Conservation (phyloP, 2,113 vertebrate genomes). For the Eclectus roratus region DNA sequence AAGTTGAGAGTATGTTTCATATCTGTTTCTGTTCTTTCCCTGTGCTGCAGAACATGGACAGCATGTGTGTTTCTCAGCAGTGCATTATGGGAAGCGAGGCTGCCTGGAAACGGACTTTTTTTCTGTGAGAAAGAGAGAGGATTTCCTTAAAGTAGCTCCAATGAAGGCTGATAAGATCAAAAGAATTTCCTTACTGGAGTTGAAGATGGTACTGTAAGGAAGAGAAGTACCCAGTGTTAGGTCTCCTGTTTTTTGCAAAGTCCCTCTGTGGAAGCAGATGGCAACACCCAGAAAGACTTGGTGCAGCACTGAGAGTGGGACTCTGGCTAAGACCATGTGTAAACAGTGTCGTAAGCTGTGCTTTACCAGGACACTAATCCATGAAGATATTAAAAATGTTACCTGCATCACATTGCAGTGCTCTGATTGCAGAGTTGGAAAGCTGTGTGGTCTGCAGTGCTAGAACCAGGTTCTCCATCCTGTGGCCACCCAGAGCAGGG, state of each 20-base stretch:
- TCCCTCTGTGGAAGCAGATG: neutral
- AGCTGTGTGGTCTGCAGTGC: neutral
- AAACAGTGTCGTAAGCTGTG: neutral
- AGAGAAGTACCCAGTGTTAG: neutral
- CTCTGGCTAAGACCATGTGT: neutral
- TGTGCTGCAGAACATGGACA: neutral
- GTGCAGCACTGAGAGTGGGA: neutral
- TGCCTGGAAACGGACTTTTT: neutral
- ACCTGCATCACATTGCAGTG: neutral
- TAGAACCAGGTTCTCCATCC: neutral
- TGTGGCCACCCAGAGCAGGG: neutral
- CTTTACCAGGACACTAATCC: neutral
- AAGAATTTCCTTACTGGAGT: neutral
- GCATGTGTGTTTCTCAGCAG: fast-evolving
- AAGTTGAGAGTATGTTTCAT: neutral
- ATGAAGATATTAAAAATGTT: neutral
- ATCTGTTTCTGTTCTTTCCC: neutral
- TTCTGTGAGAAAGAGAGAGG: neutral
- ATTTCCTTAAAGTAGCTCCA: neutral
- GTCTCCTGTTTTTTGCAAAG: neutral
- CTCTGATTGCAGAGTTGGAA: neutral
- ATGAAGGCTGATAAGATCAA: neutral
- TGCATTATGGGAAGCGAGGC: fast-evolving
- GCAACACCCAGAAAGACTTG: neutral
- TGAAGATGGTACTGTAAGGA: neutral